Conservation (phyloP, 2,888 invertebrate species). For the Priocnemis perturbator region DNA sequence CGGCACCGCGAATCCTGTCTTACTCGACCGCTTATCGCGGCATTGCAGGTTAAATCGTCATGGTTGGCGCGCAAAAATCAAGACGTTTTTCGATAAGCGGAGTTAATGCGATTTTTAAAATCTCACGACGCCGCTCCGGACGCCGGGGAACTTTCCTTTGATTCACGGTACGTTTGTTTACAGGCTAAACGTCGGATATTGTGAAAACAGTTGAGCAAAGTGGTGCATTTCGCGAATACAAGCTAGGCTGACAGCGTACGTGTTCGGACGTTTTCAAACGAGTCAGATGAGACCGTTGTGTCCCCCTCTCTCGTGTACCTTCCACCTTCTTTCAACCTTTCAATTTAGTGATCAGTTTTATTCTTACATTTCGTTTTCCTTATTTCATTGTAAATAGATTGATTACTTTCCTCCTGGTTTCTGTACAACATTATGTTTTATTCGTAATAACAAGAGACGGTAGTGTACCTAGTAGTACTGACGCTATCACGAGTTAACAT, state of each 20-base stretch:
- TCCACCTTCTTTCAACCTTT: slow-evolving; percentile 15
- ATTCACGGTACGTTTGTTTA: slow-evolving; percentile 8
- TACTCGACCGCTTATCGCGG: too few species aligned
- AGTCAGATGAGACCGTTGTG: slow-evolving; percentile 51
- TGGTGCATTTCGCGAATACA: slow-evolving; percentile 43
- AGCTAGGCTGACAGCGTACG: slow-evolving; percentile 26
- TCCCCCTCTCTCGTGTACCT: slow-evolving; percentile 37
- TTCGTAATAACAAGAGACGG: too few species aligned
- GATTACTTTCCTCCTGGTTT: too few species aligned
- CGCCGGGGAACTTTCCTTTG: too few species aligned
- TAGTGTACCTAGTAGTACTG: too few species aligned
- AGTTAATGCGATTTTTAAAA: neutral
- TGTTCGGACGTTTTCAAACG: slow-evolving; percentile 60
- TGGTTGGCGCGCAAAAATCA: slow-evolving; percentile 67
- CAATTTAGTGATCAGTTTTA: neutral
- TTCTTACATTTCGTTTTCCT: neutral
- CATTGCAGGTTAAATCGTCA: slow-evolving; percentile 56
- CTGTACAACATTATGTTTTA: too few species aligned
- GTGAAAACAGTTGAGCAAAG: neutral
- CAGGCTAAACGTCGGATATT: neutral
- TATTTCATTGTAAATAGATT: too few species aligned
- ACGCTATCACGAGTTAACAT: too few species aligned
- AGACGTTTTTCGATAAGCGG: slow-evolving; percentile 19
- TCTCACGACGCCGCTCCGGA: neutral
- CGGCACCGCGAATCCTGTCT: too few species aligned